phyloP scores from a whole-genome alignment of 2,888 invertebrate species.

The Pandemis corylana region DNA sequence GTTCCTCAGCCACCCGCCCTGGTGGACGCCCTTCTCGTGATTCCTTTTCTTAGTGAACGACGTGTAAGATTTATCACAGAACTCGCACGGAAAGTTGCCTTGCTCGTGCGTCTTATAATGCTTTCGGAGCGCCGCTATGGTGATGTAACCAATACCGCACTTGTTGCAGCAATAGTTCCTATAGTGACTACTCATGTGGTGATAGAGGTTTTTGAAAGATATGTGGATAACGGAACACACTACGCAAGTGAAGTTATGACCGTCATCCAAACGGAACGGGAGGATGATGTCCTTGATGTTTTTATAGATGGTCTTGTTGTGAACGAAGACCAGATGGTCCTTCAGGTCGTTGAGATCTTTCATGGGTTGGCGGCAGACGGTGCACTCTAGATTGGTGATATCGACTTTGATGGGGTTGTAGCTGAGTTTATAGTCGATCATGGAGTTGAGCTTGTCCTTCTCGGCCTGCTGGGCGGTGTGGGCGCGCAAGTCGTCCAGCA shows the following conservation, averaged over 20 bases:
- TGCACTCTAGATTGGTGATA: slow-evolving; percentile 72
- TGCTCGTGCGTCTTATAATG: slow-evolving; percentile 79
- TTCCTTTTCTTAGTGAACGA: slow-evolving; percentile 77
- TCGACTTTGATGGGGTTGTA: slow-evolving; percentile 80
- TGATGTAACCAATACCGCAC: slow-evolving; percentile 77
- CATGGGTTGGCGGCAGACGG: slow-evolving; percentile 67
- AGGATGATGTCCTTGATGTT: slow-evolving; percentile 79
- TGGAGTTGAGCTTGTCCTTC: slow-evolving; percentile 75
- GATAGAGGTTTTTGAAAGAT: slow-evolving; percentile 78
- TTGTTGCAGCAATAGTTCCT: slow-evolving; percentile 79
- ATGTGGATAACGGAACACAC: slow-evolving; percentile 75
- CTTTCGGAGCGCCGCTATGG: slow-evolving; percentile 76
- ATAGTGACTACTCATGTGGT: slow-evolving; percentile 80
- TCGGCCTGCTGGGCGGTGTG: slow-evolving; percentile 73
- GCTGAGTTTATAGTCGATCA: slow-evolving; percentile 79
- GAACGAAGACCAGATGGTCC: slow-evolving; percentile 66
- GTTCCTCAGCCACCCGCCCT: slow-evolving; percentile 77
- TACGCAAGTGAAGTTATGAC: slow-evolving; percentile 72
- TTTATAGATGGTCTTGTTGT: slow-evolving; percentile 71
- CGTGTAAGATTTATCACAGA: slow-evolving; percentile 82
- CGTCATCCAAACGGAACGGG: slow-evolving; percentile 74
- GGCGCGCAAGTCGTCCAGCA: slow-evolving; percentile 66
- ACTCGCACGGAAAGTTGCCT: slow-evolving; percentile 82
- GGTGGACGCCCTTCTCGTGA: slow-evolving; percentile 78
- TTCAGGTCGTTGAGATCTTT: slow-evolving; percentile 72